These are phyloP conservation scores for Borostomias antarcticus DNA, from an alignment of 2,797 vertebrate species.

Conservation along the genomic window DNA sequence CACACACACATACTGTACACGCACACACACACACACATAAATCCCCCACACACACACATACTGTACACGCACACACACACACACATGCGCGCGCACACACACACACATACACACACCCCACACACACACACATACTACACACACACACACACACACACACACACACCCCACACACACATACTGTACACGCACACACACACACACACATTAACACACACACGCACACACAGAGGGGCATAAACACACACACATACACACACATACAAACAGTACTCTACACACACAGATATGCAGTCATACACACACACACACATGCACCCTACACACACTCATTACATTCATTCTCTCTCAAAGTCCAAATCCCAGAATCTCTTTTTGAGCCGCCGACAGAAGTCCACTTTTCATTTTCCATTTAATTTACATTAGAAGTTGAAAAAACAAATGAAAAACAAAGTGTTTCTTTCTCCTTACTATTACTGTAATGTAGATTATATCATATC, in stretches of 20 bases:
- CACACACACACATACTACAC: constrained; percentile 32
- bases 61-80: constrained; percentile 7
- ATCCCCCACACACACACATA: constrained; percentile 37
- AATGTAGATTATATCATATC: too few species aligned
- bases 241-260: constrained; percentile 32
- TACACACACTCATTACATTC: neutral
- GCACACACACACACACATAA: constrained; percentile 8
- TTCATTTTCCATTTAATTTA: neutral
- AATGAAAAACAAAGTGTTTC: neutral
- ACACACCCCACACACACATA: constrained; percentile 1
- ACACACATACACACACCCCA: constrained; percentile 33
- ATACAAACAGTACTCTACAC: too few species aligned
- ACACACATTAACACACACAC: neutral
- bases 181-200: constrained; percentile 4
- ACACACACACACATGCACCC: too few species aligned
- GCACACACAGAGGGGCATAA: constrained; percentile 7
- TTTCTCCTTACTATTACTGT: neutral
- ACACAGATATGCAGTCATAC: too few species aligned
- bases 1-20: neutral
- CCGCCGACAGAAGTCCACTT: neutral
- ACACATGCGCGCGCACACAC: constrained; percentile 6
- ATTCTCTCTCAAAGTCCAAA: neutral
- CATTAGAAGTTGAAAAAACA: neutral
- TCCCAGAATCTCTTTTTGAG: neutral
- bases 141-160: neutral